Conservation (phyloP, 2,888 invertebrate genomes). For the Patella depressa region DNA sequence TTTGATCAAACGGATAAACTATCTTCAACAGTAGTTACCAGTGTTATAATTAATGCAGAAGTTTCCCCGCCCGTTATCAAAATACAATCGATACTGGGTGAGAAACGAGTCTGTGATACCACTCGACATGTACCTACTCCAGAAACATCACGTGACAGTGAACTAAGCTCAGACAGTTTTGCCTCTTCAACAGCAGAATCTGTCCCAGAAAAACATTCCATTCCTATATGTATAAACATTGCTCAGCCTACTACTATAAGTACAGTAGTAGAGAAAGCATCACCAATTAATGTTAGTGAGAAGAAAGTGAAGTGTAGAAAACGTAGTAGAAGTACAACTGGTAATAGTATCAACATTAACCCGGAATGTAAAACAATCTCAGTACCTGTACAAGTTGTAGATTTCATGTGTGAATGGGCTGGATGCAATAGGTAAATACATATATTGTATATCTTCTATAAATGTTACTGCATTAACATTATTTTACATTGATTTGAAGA, state of each 20-base stretch:
- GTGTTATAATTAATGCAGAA: background rate
- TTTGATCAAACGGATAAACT: slow-evolving; percentile 21
- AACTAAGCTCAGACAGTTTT: slow-evolving; percentile 59
- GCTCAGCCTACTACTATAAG: slow-evolving; percentile 10
- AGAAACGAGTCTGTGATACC: slow-evolving; percentile 35
- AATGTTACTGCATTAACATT: too few relatives aligned
- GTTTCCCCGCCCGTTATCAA: background rate
- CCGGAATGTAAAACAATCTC: background rate
- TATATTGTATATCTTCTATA: background rate
- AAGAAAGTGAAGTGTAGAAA: slow-evolving; percentile 19
- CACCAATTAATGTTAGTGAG: slow-evolving; percentile 9
- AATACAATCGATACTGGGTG: slow-evolving; percentile 3
- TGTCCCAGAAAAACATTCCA: slow-evolving; percentile 56
- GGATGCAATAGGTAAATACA: slow-evolving; percentile 80
- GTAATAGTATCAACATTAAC: background rate
- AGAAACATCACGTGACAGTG: slow-evolving; percentile 54
- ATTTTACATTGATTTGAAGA: too few relatives aligned
- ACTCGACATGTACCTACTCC: slow-evolving; percentile 53
- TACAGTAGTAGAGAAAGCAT: slow-evolving; percentile 9
- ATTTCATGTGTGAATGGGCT: slow-evolving; percentile 90
- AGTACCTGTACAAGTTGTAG: slow-evolving; percentile 36
- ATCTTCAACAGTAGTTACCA: background rate
- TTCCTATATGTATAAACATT: slow-evolving; percentile 24
- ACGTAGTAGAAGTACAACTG: background rate
- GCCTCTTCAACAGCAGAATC: slow-evolving; percentile 50